Evolutionary conservation across 2,113 vertebrate species (phyloP).

Genomic region (Grus americana): DNA sequence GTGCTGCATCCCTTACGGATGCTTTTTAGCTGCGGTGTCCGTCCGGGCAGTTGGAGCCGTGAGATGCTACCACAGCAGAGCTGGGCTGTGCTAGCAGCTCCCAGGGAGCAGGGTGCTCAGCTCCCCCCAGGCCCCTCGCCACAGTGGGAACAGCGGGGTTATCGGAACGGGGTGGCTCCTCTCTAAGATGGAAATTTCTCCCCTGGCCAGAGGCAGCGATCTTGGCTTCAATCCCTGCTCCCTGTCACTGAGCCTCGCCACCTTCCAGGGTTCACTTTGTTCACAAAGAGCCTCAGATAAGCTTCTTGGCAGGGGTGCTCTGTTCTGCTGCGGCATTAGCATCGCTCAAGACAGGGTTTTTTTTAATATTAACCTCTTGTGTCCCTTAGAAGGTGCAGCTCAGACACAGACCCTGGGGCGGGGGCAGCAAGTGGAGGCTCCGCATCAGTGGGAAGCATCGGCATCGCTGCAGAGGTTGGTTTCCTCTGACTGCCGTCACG

Average conservation of each 20-base stretch:
- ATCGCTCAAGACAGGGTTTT: not conserved
- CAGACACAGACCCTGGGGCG: not conserved
- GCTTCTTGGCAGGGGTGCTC: constrained; percentile 55
- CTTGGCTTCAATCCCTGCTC: constrained; percentile 53
- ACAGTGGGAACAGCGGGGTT: not conserved
- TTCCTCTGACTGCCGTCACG: not conserved
- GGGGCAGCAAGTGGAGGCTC: not conserved
- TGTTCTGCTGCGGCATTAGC: not conserved
- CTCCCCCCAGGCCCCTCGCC: accelerated
- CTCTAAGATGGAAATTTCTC: constrained; percentile 75
- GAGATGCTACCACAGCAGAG: not conserved
- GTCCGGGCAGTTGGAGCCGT: accelerated
- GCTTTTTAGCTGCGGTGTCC: not conserved
- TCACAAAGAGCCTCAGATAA: constrained; percentile 71
- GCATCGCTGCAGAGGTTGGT: accelerated
- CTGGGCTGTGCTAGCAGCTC: accelerated
- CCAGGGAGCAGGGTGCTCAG: not conserved
- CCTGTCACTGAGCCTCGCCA: constrained; percentile 46
- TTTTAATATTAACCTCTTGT: constrained; percentile 32
- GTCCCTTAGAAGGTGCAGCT: not conserved
- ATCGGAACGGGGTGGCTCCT: not conserved
- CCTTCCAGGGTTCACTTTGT: constrained; percentile 57
- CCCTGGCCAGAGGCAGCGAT: constrained; percentile 54
- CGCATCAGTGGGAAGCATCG: accelerated
- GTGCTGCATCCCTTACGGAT: not conserved